A percentile compares a stretch with the other conserved stretches of the same genome.
Conservation (phyloP, 2,113 vertebrate genomes). For the Cryptoleucopteryx plumbea region DNA sequence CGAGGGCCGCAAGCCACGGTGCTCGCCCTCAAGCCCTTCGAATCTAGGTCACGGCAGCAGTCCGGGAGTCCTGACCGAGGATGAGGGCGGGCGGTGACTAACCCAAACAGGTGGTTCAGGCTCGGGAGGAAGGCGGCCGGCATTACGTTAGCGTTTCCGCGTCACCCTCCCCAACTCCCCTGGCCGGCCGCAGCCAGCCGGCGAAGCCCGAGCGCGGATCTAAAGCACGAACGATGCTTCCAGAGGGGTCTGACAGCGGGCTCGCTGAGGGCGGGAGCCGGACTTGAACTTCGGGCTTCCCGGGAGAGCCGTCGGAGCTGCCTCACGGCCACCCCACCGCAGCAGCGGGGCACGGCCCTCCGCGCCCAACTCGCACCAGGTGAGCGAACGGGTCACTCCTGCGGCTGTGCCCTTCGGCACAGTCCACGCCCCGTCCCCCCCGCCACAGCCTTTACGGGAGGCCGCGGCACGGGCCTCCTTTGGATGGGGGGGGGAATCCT, state of each 20-base stretch:
- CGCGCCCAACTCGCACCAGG: neutral
- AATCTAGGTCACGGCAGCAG: neutral
- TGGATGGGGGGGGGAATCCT: too few species aligned
- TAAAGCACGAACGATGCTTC: neutral
- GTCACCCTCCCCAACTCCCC: neutral
- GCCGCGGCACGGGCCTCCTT: too few species aligned
- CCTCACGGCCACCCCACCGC: neutral
- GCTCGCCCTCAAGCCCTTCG: neutral
- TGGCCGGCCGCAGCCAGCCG: neutral
- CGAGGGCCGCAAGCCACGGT: too few species aligned
- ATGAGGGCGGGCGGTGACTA: neutral
- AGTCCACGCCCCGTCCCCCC: neutral
- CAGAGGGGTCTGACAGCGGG: neutral
- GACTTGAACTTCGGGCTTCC: neutral
- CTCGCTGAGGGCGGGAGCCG: neutral
- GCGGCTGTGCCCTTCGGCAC: too few species aligned
- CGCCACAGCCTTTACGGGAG: neutral
- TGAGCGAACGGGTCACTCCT: neutral
- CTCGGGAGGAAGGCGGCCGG: neutral
- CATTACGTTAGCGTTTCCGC: too few species aligned
- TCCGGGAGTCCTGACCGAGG: neutral
- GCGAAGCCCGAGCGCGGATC: too few species aligned
- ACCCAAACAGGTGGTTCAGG: neutral
- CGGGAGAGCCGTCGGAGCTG: neutral
- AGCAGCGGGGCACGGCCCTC: neutral